A percentile compares a stretch with the other conserved stretches of the same genome.
Evolutionary conservation across 2,797 vertebrate genomes (phyloP).

Genomic region (Potorous gilbertii): DNA sequence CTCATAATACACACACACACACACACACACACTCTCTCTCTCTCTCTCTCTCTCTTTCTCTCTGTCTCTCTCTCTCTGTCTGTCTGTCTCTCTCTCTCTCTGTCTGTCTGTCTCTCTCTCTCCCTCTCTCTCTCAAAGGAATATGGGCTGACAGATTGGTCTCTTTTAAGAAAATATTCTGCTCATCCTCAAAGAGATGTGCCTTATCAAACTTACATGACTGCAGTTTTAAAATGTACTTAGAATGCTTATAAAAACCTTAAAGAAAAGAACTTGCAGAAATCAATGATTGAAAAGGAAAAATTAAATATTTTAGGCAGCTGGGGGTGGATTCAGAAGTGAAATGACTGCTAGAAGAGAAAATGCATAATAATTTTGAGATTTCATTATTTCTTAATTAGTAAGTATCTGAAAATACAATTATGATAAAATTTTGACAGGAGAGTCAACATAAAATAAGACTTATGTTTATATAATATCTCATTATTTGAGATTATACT

Average conservation of each 20-base stretch:
- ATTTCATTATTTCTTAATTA: background rate
- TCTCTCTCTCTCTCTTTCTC: background rate
- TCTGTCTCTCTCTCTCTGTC: no score
- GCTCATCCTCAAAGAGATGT: background rate
- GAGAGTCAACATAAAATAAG: background rate
- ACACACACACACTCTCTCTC: no score
- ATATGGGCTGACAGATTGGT: background rate
- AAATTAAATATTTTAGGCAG: background rate
- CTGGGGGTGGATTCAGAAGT: background rate
- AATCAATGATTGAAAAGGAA: background rate
- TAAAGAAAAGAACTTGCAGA: background rate
- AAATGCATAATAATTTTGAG: background rate
- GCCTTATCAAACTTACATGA: background rate
- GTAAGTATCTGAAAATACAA: background rate
- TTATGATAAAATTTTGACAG: background rate
- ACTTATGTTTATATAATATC: background rate
- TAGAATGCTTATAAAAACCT: background rate
- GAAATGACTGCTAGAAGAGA: background rate
- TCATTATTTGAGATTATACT: background rate
- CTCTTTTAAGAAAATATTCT: background rate
- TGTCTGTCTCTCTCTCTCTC: no score
- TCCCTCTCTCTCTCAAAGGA: background rate
- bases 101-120: no score
- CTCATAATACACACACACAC: background rate
- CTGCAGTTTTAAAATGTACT: background rate